phyloP scores from a whole-genome alignment of 2,797 vertebrate genomes.

The Semaprochilodus insignis region DNA sequence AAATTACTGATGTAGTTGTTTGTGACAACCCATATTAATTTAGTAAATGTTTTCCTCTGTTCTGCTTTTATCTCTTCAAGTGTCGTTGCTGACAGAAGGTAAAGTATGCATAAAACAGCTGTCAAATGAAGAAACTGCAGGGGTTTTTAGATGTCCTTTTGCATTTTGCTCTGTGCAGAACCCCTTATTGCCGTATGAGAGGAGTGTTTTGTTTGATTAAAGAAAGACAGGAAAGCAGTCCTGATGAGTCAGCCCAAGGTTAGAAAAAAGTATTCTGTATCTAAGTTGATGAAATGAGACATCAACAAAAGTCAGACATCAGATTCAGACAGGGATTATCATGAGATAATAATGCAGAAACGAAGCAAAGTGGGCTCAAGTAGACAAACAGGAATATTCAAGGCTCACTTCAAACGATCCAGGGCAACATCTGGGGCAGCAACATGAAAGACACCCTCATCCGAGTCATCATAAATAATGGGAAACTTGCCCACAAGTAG shows the following conservation, averaged over 20 bases:
- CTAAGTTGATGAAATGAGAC: conserved; percentile 18
- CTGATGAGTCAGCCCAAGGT: conserved; percentile 25
- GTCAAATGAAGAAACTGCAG: background rate
- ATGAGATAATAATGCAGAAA: background rate
- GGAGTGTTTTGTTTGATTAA: background rate
- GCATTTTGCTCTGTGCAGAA: background rate
- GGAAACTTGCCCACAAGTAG: background rate
- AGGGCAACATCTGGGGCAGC: background rate
- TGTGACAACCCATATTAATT: background rate
- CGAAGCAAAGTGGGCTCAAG: background rate
- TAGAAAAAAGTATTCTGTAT: background rate
- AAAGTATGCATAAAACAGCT: conserved; percentile 9
- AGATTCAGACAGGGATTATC: background rate
- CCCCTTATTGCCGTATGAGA: background rate
- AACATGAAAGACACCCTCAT: background rate
- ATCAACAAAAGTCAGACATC: conserved; percentile 7
- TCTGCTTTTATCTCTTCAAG: background rate
- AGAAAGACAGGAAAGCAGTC: background rate
- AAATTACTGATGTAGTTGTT: background rate
- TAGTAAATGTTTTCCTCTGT: background rate
- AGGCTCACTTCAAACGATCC: conserved; percentile 3
- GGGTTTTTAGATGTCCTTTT: background rate
- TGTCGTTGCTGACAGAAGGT: background rate
- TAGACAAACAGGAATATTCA: background rate
- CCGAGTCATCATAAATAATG: background rate